Base-by-base conservation (phyloP, 2,113 vertebrate species). In the Chloebia gouldiae region DNA sequence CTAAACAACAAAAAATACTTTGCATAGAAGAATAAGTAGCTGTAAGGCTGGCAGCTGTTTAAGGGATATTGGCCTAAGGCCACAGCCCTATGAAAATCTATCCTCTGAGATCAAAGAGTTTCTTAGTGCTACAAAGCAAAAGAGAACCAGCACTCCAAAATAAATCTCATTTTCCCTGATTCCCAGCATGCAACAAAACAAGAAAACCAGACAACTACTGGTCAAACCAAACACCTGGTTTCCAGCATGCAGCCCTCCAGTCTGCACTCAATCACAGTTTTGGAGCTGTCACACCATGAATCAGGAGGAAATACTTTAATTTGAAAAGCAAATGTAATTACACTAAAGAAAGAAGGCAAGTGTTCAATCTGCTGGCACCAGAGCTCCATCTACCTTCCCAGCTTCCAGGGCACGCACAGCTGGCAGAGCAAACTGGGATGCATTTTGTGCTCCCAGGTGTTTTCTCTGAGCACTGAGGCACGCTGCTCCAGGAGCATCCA, bases 301-400 rank as follows among this genome's bases (percentile, higher is more conserved):
- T 53, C 44, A 7, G 68, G 64, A 93, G 69, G 65, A 96, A 96
- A 94, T 37, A 65, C 60, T 96, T 90, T 45, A 51, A 93, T 91
- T 82, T 80, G 81, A 83, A 94, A 70, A 89, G 68, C 82, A 94
- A 90, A 86, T 53, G 57, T 65, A 96, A 87, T 94, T 84, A 93
- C 6, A 81, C 39, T 22, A 24, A 69, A 91, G 76, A 81, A 95
- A 80, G 78, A 59, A 88, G 65, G 56, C 56, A 61, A 94, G 44
- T 75, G 49, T 64, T 95, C 80, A 76, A 39, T 86, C 64, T 68
- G n/a, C 76, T 82, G 79, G 79, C 82, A 86, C 65, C 88, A 81
- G 0, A 95, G 92, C 76, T 83, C 82, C 88, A 92, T 84, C 72
- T 86, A 56, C 80, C 79, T 93, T 51, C 69, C 72, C 27, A 88